phyloP scores from a whole-genome alignment of 37 sponge, comb jelly and placozoan genomes.

The Bolinopsis microptera region DNA sequence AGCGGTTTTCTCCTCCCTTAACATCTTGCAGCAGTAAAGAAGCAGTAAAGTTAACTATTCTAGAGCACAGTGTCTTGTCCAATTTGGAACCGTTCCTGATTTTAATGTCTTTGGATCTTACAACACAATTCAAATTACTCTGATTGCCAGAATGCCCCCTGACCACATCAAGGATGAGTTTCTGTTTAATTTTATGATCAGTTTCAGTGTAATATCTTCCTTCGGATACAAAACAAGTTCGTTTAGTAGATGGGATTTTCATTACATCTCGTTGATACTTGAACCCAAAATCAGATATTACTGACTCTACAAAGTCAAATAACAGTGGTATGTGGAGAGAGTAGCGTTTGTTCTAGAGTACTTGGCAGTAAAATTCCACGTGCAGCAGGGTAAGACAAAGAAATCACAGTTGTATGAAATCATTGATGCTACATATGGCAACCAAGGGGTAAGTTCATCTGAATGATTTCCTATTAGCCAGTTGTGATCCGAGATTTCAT shows the following conservation, averaged over 20 bases:
- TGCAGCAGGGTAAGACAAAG: conserved; percentile 95
- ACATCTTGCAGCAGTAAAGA: conserved; percentile 35
- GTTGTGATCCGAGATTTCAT: conserved; percentile 74
- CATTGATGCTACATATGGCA: conserved; percentile 90
- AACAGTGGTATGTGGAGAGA: conserved; percentile 80
- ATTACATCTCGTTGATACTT: conserved; percentile 76
- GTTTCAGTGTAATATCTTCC: background rate
- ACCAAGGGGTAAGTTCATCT: conserved; percentile 99
- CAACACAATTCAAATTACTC: background rate
- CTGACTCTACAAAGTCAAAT: conserved; percentile 76
- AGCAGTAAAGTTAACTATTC: conserved; percentile 10
- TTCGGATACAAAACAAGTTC: conserved; percentile 67
- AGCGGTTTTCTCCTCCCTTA: background rate
- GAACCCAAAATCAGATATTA: conserved; percentile 85
- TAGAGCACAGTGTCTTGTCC: background rate
- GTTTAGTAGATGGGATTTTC: conserved; percentile 95
- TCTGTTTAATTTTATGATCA: too few relatives aligned
- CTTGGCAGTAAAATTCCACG: conserved; percentile 85
- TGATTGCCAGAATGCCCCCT: background rate
- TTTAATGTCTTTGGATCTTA: background rate
- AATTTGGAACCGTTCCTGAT: conserved; percentile 36
- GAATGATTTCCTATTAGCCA: conserved; percentile 99
- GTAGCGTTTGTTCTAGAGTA: conserved; percentile 68
- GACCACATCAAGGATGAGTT: background rate
- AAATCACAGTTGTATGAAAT: conserved; percentile 26